A percentile compares a stretch with the other conserved stretches of the same genome.
Conservation (phyloP, 2,888 invertebrate species). For the Omphaloscelis lunosa region DNA sequence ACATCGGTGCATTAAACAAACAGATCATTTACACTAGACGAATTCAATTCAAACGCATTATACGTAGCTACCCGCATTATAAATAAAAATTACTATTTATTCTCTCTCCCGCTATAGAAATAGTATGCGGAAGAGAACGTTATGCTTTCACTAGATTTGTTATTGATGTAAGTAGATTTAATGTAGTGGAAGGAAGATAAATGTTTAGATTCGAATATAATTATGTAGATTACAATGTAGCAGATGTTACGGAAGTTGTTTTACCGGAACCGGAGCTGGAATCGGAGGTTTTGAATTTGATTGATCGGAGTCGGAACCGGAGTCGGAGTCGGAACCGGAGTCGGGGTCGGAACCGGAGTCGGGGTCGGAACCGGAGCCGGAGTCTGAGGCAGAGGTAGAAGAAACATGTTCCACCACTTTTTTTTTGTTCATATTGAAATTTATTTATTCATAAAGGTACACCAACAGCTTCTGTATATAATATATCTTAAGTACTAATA, state of each 20-base stretch:
- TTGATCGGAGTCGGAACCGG: no score
- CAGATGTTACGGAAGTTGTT: not conserved
- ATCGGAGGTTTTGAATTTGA: no score
- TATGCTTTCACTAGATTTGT: conserved; percentile 21
- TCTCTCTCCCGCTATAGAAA: conserved; percentile 29
- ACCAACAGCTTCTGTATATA: no score
- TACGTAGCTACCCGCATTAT: conserved; percentile 7
- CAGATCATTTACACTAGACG: conserved; percentile 59
- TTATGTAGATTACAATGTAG: not conserved
- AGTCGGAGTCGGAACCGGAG: no score
- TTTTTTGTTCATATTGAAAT: no score
- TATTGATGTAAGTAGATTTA: conserved; percentile 29
- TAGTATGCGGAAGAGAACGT: conserved; percentile 36
- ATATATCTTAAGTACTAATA: no score
- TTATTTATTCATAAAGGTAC: no score
- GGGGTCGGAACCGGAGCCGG: no score
- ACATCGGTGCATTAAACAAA: conserved; percentile 50
- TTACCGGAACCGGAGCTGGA: no score
- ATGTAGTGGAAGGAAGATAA: conserved; percentile 15
- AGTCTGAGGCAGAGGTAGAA: no score
- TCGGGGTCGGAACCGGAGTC: no score
- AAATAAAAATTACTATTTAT: conserved; percentile 44
- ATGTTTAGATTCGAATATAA: conserved; percentile 14
- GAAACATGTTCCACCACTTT: no score
- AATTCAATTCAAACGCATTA: conserved; percentile 50